Base-by-base conservation (phyloP, 2,888 invertebrate species). In the Acleris literana region DNA sequence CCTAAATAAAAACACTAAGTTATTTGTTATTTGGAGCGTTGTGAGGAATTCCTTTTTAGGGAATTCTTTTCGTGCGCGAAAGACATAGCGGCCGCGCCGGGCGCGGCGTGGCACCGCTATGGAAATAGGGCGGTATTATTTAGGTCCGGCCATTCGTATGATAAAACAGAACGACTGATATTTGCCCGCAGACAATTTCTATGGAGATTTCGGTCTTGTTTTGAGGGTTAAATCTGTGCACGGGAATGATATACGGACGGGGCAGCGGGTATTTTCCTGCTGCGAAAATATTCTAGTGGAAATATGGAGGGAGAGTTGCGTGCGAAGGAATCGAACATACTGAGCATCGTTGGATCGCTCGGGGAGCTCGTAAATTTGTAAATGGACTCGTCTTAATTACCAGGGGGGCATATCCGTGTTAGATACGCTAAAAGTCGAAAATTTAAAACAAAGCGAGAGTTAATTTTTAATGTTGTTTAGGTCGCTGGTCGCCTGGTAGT, bases 151-250 rank as follows among this genome's bases (percentile, higher is more conserved):
- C 82, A 90, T 92, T 92, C 86, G 86, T 90, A 91, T 91, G 92
- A 83, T 92, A 92, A 92, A 90, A 88, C 83, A 82, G 86, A 83
- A 85, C 84, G 85, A 83, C 76, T 85, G 86, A 87, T 90, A 91
- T 91, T 88, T 88, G 87, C 84, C 84, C 83, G 85, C 85, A 83
- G 82, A 87, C 92, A 77, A 92, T 92, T 92, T 83, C 90, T 90
- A 92, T 92, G 92, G 88, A 90, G 90, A 92, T 92, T 90, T 84
- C 82, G 85, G 79, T 85, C 88, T 87, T 90, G 90, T 89, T 90
- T 87, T 82, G 86, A 77, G 81, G 85, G 84, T 80, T 83, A 84
- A 91, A 90, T 91, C 92, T 89, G 88, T 80, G 87, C 84, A 78
- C 39, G 82, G 81, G 80, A 73, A 83, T 91, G 90, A 92, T 87